Evolutionary conservation across 2,797 vertebrate species (phyloP), one percentile per base, ranked within the genome.

Genomic region (Tachyglossus aculeatus): DNA sequence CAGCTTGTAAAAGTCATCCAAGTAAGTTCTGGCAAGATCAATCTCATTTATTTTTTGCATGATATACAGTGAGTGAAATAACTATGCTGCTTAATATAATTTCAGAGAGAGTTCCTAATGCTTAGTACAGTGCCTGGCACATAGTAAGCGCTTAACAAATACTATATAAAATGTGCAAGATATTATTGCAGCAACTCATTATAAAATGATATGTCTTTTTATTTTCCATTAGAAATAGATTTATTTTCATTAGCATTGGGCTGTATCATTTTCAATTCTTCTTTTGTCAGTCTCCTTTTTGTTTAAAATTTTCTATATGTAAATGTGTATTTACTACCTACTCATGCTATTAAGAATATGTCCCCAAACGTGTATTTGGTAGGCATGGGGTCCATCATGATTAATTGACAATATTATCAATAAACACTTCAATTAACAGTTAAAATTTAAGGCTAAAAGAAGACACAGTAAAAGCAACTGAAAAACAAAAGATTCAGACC

Each of bases 1-100:
- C 58, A 88, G 60, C 58, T 79, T 82, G 54, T 77, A 78, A 80
- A 90, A 89, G 58, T 90, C 84, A 87, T 76, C 80, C 82, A 83
- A 60, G 77, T 82, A 88, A 89, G 83, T 70, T 72, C 83, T 32
- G 40, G 58, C 38, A 70, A 73, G 53, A 24, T 78, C 43, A 74
- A 31, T 74, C 40, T 78, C 9, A 0, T 47, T 69, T 79, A 38
- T 44, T 71, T 72, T 72, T 88, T 86, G 47, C 63, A 22, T 80
- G 77, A 71, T 52, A 69, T 43, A 80, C 87, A 73, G 15, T 71
- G 8, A 78, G 12, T 56, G 37, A 16, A 76, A 76, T 65, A 24
- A 75, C 72, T 77, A 71, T 36, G 9, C 16, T 31, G 31, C 31
- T 48, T 48, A 27, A 29, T 43, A 40, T 52, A n/a, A n/a, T n/a